phyloP scores from a whole-genome alignment of 2,888 invertebrate genomes.

The Linnaemya vulpina region DNA sequence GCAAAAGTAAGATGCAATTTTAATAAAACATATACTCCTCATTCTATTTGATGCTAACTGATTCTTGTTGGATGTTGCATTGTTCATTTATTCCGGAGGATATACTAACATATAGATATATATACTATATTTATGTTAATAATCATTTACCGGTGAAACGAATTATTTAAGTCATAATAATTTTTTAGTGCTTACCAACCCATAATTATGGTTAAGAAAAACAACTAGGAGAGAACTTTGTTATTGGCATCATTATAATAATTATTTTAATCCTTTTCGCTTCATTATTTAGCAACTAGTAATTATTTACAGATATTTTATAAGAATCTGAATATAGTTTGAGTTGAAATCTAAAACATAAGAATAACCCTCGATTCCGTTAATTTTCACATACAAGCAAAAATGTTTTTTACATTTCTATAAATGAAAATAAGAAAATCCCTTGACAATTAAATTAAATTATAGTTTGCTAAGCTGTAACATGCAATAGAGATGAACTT shows the following conservation, averaged over 20 bases:
- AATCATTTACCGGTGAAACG: slow-evolving; percentile 37
- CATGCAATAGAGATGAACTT: background rate
- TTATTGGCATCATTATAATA: background rate
- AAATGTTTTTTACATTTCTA: background rate
- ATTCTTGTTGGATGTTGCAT: slow-evolving; percentile 31
- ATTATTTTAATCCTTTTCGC: slow-evolving; percentile 39
- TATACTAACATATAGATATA: slow-evolving; percentile 21
- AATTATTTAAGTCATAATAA: slow-evolving; percentile 21
- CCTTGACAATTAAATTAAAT: background rate
- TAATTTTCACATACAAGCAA: background rate
- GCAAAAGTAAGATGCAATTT: slow-evolving; percentile 48
- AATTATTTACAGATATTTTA: slow-evolving; percentile 43
- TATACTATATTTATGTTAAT: too few relatives aligned
- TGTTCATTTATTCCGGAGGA: slow-evolving; percentile 26
- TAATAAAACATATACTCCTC: background rate
- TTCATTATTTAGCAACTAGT: slow-evolving; percentile 38
- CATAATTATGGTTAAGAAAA: slow-evolving; percentile 14
- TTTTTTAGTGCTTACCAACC: slow-evolving; percentile 16
- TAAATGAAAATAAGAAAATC: background rate
- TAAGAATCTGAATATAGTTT: background rate
- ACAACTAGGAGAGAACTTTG: background rate
- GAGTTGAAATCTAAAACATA: background rate
- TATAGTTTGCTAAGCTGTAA: background rate
- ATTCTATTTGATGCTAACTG: background rate
- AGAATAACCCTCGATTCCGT: background rate